A percentile compares a stretch with the other conserved stretches of the same genome.
Evolutionary conservation across 1,140 invertebrate species (phyloP).

Genomic region (Drosophila santomea): DNA sequence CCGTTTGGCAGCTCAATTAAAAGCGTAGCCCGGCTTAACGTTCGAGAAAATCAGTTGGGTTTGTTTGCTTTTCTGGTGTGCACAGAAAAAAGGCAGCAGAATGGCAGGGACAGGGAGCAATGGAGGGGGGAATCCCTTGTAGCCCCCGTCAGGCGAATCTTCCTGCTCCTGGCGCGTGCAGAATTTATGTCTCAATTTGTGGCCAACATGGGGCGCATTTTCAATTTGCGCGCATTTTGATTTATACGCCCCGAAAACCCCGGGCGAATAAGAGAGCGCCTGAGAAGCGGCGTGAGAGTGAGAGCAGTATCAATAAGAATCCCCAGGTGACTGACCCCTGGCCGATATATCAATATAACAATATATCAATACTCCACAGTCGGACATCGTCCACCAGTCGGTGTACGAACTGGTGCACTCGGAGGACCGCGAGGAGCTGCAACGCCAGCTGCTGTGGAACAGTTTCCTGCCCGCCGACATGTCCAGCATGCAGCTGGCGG

Average conservation of each 20-base stretch:
- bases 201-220: constrained; percentile 81
- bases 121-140: constrained; percentile 12
- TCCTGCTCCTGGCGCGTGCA: constrained; percentile 66
- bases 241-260: constrained; percentile 73
- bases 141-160: constrained; percentile 2
- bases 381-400: constrained; percentile 99
- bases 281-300: constrained; percentile 1
- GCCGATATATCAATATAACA: constrained; percentile 12
- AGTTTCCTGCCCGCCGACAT: constrained; percentile 94
- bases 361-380: constrained; percentile 88
- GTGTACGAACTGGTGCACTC: constrained; percentile 99
- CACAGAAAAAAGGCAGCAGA: background rate
- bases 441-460: constrained; percentile 98
- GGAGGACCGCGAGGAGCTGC: constrained; percentile 98
- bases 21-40: constrained; percentile 59
- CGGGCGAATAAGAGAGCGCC: constrained; percentile 19
- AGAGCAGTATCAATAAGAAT: constrained; percentile 64
- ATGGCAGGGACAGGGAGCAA: background rate
- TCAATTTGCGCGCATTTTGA: constrained; percentile 79
- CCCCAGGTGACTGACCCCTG: constrained; percentile 42
- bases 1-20: constrained; percentile 82
- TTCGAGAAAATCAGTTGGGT: constrained; percentile 17
- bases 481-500: constrained; percentile 91
- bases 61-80: constrained; percentile 47
- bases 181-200: constrained; percentile 83